Conservation (phyloP, 92 coral and sea anemone species). For the Phymanthus crucifer region DNA sequence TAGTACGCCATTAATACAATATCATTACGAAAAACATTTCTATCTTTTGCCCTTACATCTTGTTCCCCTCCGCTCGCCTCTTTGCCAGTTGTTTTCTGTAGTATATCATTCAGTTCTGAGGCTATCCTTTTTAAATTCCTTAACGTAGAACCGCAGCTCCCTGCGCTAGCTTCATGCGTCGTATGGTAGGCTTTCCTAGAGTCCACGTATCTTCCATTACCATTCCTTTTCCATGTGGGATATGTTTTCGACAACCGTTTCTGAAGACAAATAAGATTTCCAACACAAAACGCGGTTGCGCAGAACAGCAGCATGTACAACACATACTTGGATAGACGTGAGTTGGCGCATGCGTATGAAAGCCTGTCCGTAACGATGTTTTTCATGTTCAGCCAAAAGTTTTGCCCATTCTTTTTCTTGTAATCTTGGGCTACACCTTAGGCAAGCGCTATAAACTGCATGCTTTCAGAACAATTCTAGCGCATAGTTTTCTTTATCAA, state of each 20-base stretch:
- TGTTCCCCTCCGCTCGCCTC: background rate
- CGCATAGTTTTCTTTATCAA: no score
- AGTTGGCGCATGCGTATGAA: background rate
- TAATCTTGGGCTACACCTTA: no score
- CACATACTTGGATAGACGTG: background rate
- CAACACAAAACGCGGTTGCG: conserved; percentile 5
- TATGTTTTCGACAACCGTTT: background rate
- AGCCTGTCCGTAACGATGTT: background rate
- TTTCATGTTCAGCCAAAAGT: background rate
- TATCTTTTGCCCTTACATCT: background rate
- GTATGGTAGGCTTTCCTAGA: background rate
- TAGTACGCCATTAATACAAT: conserved; percentile 51
- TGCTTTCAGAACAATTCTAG: no score
- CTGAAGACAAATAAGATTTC: conserved; percentile 3
- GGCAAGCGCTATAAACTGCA: no score
- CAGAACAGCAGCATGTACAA: conserved; percentile 1
- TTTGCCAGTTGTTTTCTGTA: background rate
- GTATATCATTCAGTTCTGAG: background rate
- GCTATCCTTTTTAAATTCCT: background rate
- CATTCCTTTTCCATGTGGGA: conserved; percentile 1
- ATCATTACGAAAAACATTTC: conserved; percentile 33
- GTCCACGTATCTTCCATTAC: background rate
- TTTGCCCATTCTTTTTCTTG: background rate
- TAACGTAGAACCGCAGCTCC: background rate
- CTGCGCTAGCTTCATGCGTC: no score